These are phyloP conservation scores for Tachina lurida DNA, from an alignment of 2,888 invertebrate genomes.

Conservation along the genomic window DNA sequence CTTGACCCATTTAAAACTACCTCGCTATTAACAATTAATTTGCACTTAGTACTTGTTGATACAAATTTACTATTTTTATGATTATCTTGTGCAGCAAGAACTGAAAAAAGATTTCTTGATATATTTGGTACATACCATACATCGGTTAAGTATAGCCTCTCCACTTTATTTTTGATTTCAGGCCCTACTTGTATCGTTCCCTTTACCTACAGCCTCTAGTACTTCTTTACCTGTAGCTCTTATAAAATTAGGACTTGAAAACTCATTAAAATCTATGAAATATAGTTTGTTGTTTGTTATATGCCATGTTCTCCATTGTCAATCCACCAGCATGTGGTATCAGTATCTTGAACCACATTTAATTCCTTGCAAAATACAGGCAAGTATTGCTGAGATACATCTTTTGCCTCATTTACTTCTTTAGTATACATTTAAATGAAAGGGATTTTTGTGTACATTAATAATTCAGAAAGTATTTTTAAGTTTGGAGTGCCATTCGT, in stretches of 20 bases:
- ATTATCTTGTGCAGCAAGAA: conserved; percentile 53
- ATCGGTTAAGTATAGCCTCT: too few species aligned
- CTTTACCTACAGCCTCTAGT: conserved; percentile 58
- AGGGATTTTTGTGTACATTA: not conserved
- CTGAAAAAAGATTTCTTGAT: not conserved
- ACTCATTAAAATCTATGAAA: conserved; percentile 1
- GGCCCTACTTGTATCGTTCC: too few species aligned
- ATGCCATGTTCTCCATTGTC: conserved; percentile 59
- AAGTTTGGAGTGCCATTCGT: too few species aligned
- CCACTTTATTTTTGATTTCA: too few species aligned
- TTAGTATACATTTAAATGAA: not conserved
- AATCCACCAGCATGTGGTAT: conserved; percentile 51
- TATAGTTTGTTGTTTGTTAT: conserved; percentile 15
- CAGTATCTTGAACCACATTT: conserved; percentile 5
- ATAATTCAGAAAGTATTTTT: not conserved
- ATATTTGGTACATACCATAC: too few species aligned
- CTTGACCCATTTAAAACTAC: conserved; percentile 19
- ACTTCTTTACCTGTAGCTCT: conserved; percentile 69
- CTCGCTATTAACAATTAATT: not conserved
- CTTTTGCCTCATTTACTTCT: conserved; percentile 11
- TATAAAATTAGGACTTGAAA: conserved; percentile 31
- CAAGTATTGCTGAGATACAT: conserved; percentile 4
- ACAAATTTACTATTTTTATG: conserved; percentile 57
- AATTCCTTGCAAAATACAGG: not conserved
- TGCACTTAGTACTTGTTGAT: conserved; percentile 5